These are phyloP conservation scores for Leptestheria dahalacensis DNA, from an alignment of 1,140 invertebrate genomes.

Conservation along the genomic window DNA sequence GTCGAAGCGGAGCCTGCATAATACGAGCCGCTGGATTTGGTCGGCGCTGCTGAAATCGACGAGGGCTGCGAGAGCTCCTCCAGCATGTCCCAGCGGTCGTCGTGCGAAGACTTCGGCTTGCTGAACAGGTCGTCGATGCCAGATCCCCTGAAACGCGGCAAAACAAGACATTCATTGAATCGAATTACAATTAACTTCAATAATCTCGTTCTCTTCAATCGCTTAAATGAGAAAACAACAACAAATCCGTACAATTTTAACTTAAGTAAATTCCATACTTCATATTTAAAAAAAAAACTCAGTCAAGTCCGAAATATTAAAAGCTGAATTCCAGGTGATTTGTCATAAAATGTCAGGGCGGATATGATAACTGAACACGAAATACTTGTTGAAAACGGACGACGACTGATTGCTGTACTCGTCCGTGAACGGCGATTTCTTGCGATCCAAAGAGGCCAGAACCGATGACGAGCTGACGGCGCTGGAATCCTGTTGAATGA, in stretches of 20 bases:
- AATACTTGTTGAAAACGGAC: background rate
- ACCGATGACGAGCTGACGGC: constrained; percentile 4
- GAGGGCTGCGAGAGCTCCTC: background rate
- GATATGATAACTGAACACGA: background rate
- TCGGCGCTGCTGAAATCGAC: background rate
- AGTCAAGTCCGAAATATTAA: background rate
- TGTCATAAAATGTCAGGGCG: background rate
- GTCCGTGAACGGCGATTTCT: background rate
- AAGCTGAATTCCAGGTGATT: background rate
- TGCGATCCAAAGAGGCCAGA: constrained; percentile 1
- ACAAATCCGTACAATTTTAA: too few species aligned
- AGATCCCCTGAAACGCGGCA: too few species aligned
- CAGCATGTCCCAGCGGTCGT: constrained; percentile 6
- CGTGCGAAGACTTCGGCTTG: background rate
- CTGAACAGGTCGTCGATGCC: background rate
- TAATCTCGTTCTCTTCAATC: too few species aligned
- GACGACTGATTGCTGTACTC: background rate
- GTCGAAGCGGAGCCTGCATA: background rate
- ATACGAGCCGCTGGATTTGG: background rate
- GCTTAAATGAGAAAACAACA: too few species aligned
- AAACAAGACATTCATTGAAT: too few species aligned
- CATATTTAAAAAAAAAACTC: background rate
- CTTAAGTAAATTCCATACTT: constrained; percentile 2
- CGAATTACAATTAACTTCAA: too few species aligned
- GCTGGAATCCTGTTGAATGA: constrained; percentile 61